phyloP scores from a whole-genome alignment of 1,140 invertebrate species.

The Microvelia longipes region DNA sequence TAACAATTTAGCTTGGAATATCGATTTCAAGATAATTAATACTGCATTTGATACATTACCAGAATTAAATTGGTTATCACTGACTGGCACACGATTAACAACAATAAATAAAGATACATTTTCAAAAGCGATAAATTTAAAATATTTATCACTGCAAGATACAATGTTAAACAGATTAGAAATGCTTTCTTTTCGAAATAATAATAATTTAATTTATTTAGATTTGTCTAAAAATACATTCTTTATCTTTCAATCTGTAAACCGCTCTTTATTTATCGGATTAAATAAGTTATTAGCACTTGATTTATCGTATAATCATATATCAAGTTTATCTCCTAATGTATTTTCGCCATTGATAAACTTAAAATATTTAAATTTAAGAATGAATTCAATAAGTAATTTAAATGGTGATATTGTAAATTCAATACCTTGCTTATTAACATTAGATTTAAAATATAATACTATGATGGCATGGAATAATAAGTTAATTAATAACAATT shows the following conservation, averaged over 20 bases:
- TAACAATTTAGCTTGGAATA: not conserved
- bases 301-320: not conserved
- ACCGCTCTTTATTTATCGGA: not conserved
- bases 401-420: not conserved
- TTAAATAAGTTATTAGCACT: not conserved
- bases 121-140: not conserved
- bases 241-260: not conserved
- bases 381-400: not conserved
- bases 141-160: not conserved
- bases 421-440: not conserved
- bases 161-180: not conserved
- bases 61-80: not conserved
- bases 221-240: not conserved
- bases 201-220: not conserved
- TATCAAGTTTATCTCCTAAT: not conserved
- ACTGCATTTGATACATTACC: not conserved
- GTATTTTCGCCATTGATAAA: not conserved
- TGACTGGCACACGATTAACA: not conserved
- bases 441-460: conserved; percentile 6
- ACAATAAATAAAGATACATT: not conserved
- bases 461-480: conserved; percentile 2
- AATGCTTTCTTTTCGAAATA: not conserved
- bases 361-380: not conserved
- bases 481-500: conserved; percentile 1
- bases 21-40: not conserved